Base-by-base conservation (phyloP, 2,888 invertebrate species). In the Lasiommata megera region DNA sequence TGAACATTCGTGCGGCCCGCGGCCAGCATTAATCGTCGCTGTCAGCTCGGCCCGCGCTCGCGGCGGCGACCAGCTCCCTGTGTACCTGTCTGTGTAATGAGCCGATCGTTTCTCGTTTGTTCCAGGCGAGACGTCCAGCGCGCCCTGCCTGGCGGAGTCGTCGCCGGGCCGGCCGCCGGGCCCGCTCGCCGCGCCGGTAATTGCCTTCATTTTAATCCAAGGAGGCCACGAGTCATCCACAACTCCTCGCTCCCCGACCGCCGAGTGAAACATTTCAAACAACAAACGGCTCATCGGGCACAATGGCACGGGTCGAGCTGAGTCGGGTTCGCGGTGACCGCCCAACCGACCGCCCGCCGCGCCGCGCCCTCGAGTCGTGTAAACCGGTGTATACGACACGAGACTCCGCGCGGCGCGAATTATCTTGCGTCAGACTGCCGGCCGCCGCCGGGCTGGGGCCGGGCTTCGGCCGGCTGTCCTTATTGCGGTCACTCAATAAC, bases 111-210 rank as follows among this genome's bases (percentile, higher is more conserved):
- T 31, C 18, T 31, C 40, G 38, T n/a, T 58, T 56, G 50, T 65
- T 61, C 9, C 79, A 83, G 83, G 82, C 56, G 84, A 82, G 43
- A 73, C 80, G 56, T 65, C 75, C 60, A 79, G 77, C 64, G 84
- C 83, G 52, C 77, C 82, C 41, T 74, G 79, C 63, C 67, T 80
- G 55, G 61, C 80, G 2, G 80, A 66, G 60, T 64, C 82, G 50
- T 82, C 85, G 18, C 81, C 84, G 6, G 74, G 73, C 29, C 74
- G 86, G 36, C 52, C 79, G 0, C 82, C 85, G 52, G 79, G 82
- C 72, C 78, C 86, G 11, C 76, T 82, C 47, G 56, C 81, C 62
- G 75, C 84, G 11, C 79, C 84, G 63, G 86, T 85, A 18, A 58
- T n/a, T n/a, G n/a, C n/a, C n/a, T n/a, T n/a, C n/a, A n/a, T n/a